A percentile compares a stretch with the other conserved stretches of the same genome.
These are phyloP conservation scores for Halcyon malimbica DNA, from an alignment of 2,113 vertebrate genomes.

Conservation along the genomic window DNA sequence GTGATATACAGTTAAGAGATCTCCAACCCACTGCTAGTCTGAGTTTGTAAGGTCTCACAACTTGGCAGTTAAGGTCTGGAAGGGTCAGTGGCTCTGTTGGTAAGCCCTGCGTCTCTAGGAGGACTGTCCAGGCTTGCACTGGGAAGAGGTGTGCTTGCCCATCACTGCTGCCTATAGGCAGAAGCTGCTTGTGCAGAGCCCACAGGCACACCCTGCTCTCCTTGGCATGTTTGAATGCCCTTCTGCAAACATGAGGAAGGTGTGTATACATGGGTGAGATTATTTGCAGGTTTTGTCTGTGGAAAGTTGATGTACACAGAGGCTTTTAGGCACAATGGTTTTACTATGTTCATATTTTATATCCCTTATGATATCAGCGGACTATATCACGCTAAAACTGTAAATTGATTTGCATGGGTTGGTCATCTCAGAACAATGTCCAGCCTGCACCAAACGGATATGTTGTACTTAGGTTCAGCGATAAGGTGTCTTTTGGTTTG, in stretches of 20 bases:
- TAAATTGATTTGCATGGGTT: constrained; percentile 31
- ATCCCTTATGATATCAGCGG: not conserved
- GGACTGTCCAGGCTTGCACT: accelerated
- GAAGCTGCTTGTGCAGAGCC: not conserved
- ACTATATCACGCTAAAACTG: not conserved
- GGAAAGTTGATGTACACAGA: not conserved
- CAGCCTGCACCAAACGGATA: not conserved
- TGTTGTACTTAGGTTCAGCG: not conserved
- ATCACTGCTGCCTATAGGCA: not conserved
- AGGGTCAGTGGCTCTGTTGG: not conserved
- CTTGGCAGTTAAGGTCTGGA: not conserved
- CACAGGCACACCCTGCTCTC: not conserved
- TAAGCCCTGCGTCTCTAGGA: not conserved
- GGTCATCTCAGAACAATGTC: constrained; percentile 36
- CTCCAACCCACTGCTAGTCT: not conserved
- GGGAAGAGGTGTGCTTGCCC: not conserved
- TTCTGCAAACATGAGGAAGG: not conserved
- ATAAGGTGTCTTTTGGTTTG: not conserved
- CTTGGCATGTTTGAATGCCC: not conserved
- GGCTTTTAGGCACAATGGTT: not conserved
- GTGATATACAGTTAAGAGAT: not conserved
- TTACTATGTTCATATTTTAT: not conserved
- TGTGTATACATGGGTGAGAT: not conserved
- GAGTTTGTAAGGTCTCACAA: not conserved
- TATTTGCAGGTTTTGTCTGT: not conserved